Conservation (phyloP, 2,113 vertebrate species). For the Paraplagusia blochii region DNA sequence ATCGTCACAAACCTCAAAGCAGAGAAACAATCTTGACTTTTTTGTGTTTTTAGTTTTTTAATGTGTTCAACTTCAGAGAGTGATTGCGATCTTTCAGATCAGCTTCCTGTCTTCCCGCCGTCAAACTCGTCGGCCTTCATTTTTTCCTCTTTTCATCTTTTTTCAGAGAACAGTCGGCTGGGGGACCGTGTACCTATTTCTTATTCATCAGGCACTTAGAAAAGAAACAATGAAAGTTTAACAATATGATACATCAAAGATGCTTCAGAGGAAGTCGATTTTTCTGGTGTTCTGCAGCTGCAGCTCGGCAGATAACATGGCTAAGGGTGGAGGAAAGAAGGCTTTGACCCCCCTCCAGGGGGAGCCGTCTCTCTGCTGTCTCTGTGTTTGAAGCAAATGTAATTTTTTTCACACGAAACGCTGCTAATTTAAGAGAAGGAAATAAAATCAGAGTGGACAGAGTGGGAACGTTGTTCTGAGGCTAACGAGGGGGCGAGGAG, state of each 20-base stretch:
- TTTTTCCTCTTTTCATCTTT: constrained; percentile 51
- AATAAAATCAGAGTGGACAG: constrained; percentile 40
- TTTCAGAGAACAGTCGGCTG: constrained; percentile 45
- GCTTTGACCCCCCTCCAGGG: constrained; percentile 50
- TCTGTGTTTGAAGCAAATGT: constrained; percentile 35
- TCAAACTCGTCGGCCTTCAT: constrained; percentile 20
- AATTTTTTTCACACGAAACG: constrained; percentile 47
- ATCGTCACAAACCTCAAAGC: no score
- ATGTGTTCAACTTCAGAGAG: not conserved
- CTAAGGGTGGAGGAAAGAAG: constrained; percentile 44
- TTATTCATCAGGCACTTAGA: constrained; percentile 58
- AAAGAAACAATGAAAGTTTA: constrained; percentile 60
- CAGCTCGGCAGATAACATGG: constrained; percentile 56
- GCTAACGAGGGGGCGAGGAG: not conserved
- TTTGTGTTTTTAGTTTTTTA: no score
- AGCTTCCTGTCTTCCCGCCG: constrained; percentile 25
- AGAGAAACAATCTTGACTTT: no score
- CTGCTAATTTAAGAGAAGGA: constrained; percentile 45
- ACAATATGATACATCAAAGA: constrained; percentile 60
- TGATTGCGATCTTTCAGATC: constrained; percentile 15
- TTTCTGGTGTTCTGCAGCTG: constrained; percentile 43
- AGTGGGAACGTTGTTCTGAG: constrained; percentile 1
- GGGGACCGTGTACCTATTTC: constrained; percentile 28
- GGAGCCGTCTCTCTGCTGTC: constrained; percentile 54
- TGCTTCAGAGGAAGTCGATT: constrained; percentile 60